These are phyloP conservation scores for Corythoichthys haematopterus DNA, from an alignment of 2,113 vertebrate species.

Conservation along the genomic window DNA sequence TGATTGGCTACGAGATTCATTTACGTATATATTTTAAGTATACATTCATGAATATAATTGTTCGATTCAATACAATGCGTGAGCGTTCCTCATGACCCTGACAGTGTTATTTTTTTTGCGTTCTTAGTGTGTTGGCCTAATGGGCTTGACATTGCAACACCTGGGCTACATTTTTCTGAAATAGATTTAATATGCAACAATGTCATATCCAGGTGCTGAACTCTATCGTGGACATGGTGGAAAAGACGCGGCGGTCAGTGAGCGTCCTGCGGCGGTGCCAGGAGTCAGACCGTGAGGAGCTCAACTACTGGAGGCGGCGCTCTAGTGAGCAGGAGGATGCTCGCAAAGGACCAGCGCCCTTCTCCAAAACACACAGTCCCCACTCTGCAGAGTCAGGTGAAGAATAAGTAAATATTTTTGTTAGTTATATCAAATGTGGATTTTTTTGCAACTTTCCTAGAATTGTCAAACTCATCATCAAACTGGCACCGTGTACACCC, in stretches of 20 bases:
- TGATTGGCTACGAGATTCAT: background rate
- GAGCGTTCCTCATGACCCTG: background rate
- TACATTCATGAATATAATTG: background rate
- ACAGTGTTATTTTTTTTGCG: background rate
- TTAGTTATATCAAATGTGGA: background rate
- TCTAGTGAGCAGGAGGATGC: conserved; percentile 86
- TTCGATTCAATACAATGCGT: background rate
- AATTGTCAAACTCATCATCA: background rate
- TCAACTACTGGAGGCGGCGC: conserved; percentile 91
- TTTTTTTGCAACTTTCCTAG: background rate
- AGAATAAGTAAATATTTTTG: conserved; percentile 12
- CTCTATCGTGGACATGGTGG: conserved; percentile 99
- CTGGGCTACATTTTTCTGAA: too few species aligned
- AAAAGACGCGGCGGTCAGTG: conserved; percentile 92
- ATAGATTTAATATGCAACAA: background rate
- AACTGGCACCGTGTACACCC: background rate
- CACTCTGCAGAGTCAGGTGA: conserved; percentile 82
- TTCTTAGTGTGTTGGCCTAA: background rate
- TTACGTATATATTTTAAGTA: background rate
- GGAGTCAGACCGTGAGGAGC: conserved; percentile 91
- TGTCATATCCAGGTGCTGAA: conserved; percentile 80
- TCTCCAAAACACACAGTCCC: conserved; percentile 87
- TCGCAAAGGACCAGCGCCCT: conserved; percentile 75
- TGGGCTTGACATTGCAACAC: too few species aligned
- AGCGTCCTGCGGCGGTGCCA: conserved; percentile 92